Conservation (phyloP, 2,888 invertebrate genomes). For the Chalcis sispes region DNA sequence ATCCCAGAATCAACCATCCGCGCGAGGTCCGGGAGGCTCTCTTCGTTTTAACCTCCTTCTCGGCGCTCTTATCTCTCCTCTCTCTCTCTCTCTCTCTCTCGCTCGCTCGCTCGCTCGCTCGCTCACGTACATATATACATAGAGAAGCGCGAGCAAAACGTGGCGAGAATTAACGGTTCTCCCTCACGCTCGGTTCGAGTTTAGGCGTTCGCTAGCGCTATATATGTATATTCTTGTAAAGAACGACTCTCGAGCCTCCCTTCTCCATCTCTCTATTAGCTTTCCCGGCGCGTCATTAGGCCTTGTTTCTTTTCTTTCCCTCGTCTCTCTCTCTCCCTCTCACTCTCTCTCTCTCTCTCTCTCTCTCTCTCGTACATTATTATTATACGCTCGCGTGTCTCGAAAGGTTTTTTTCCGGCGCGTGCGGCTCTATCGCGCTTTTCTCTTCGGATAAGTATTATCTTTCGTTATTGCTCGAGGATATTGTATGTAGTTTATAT, state of each 20-base stretch:
- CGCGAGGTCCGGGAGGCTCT: too few relatives aligned
- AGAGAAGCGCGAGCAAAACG: constrained; percentile 11
- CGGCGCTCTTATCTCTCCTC: neutral
- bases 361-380: constrained; percentile 11
- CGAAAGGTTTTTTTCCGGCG: too few relatives aligned
- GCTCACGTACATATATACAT: neutral
- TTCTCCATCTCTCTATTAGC: neutral
- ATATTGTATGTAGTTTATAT: too few relatives aligned
- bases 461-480: too few relatives aligned
- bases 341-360: constrained; percentile 5
- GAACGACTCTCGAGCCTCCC: neutral
- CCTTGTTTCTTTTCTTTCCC: constrained; percentile 7
- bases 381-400: too few relatives aligned
- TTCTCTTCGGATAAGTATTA: too few relatives aligned
- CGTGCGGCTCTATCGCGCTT: too few relatives aligned
- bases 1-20: too few relatives aligned
- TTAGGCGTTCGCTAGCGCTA: constrained; percentile 2
- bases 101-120: neutral
- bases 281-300: neutral
- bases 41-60: too few relatives aligned
- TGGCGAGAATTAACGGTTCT: constrained; percentile 50
- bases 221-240: neutral
- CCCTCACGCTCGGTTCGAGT: neutral
- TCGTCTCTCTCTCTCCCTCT: neutral
- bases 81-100: neutral